Evolutionary conservation across 2,113 vertebrate species (phyloP).

Genomic region (Arvicanthis niloticus): DNA sequence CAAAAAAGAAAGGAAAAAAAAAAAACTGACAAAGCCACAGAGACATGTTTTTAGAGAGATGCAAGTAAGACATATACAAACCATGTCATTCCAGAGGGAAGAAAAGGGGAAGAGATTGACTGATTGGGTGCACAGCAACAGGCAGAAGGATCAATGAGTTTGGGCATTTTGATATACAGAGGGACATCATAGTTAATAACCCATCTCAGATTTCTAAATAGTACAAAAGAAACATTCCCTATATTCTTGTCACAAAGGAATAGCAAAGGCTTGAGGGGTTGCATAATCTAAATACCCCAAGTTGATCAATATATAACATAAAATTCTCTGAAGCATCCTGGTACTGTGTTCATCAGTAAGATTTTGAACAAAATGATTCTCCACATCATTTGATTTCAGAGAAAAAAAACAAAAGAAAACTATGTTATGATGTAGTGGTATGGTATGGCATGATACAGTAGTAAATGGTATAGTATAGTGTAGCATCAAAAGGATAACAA

Average conservation of each 20-base stretch:
- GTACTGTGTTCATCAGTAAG: neutral
- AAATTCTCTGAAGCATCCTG: neutral
- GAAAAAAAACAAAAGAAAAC: slow-evolving; percentile 6
- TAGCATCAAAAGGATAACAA: slow-evolving; percentile 4
- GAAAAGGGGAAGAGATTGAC: neutral
- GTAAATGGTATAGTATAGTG: neutral
- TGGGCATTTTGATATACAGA: neutral
- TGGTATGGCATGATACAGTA: too few relatives aligned
- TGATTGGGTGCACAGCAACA: neutral
- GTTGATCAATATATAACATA: neutral
- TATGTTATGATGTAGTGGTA: neutral
- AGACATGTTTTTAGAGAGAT: neutral
- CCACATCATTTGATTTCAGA: neutral
- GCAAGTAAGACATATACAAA: neutral
- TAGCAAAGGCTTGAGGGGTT: too few relatives aligned
- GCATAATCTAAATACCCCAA: neutral
- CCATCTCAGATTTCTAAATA: neutral
- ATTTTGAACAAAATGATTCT: neutral
- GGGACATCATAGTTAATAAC: neutral
- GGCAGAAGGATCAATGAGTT: neutral
- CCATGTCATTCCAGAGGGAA: neutral
- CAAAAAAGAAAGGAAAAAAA: neutral
- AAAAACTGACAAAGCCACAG: neutral
- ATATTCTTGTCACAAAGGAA: neutral
- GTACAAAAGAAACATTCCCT: neutral